Conservation (phyloP, 2,888 invertebrate genomes). For the Tetramorium bicarinatum region DNA sequence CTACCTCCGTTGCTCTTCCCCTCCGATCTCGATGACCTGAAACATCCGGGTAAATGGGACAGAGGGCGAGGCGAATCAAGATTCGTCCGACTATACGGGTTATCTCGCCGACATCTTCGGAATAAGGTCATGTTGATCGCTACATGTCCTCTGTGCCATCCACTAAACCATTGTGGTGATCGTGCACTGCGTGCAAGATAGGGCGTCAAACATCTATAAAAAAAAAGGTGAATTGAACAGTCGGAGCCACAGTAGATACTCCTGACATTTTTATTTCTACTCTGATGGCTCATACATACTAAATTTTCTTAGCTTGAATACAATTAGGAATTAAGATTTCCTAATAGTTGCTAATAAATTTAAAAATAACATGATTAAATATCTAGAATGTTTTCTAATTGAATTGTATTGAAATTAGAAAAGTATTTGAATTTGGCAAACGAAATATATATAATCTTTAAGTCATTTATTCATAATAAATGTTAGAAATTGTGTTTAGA, state of each 20-base stretch:
- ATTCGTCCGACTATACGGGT: slow-evolving; percentile 59
- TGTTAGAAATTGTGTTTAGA: neutral
- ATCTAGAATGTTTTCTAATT: no score
- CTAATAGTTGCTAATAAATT: neutral
- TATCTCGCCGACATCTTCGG: slow-evolving; percentile 67
- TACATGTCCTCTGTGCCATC: slow-evolving; percentile 46
- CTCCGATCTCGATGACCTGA: slow-evolving; percentile 58
- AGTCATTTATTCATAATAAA: neutral
- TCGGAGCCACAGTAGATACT: neutral
- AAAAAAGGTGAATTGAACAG: neutral
- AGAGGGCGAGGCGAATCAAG: slow-evolving; percentile 64
- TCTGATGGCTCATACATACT: neutral
- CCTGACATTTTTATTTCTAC: neutral
- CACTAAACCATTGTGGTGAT: neutral
- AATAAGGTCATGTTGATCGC: slow-evolving; percentile 66
- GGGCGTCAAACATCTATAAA: neutral
- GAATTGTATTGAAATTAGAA: neutral
- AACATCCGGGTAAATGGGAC: slow-evolving; percentile 66
- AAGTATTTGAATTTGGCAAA: neutral
- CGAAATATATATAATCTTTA: neutral
- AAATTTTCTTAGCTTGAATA: slow-evolving; percentile 2
- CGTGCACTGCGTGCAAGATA: neutral
- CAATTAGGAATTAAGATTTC: neutral
- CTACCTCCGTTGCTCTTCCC: slow-evolving; percentile 49
- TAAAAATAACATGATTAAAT: neutral